These are phyloP conservation scores for Agriopis marginaria DNA, from an alignment of 2,888 invertebrate species.

Conservation along the genomic window DNA sequence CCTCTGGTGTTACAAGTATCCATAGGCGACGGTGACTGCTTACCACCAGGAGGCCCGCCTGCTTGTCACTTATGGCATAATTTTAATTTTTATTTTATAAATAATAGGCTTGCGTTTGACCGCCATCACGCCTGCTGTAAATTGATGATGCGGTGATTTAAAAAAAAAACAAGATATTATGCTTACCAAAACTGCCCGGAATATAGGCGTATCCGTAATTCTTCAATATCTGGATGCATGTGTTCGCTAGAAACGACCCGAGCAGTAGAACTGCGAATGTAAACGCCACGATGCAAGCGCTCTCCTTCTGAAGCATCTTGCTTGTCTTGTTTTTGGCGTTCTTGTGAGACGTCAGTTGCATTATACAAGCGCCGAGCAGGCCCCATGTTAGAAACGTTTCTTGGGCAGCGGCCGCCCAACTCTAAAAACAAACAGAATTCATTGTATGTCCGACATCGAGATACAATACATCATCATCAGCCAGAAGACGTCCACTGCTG, in stretches of 20 bases:
- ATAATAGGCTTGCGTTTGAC: too few relatives aligned
- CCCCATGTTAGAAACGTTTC: constrained; percentile 97
- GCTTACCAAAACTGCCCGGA: constrained; percentile 95
- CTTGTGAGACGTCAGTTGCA: constrained; percentile 93
- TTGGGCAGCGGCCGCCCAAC: constrained; percentile 96
- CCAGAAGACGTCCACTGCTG: too few relatives aligned
- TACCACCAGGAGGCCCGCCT: too few relatives aligned
- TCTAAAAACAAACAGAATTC: constrained; percentile 72
- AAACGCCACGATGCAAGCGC: constrained; percentile 81
- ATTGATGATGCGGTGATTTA: too few relatives aligned
- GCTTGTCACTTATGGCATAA: too few relatives aligned
- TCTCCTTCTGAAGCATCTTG: constrained; percentile 78
- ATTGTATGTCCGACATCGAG: too few relatives aligned
- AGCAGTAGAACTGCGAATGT: constrained; percentile 92
- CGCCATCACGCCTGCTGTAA: too few relatives aligned
- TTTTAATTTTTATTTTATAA: too few relatives aligned
- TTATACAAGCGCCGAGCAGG: constrained; percentile 91
- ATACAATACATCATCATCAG: too few relatives aligned
- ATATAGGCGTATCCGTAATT: constrained; percentile 91
- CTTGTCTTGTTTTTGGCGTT: constrained; percentile 88
- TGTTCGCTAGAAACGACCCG: constrained; percentile 93
- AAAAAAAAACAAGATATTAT: too few relatives aligned
- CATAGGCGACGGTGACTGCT: neutral
- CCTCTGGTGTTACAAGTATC: neutral
- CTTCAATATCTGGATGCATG: constrained; percentile 92